Conservation (phyloP, 1,140 invertebrate species). For the Harlomillsia oculata region DNA sequence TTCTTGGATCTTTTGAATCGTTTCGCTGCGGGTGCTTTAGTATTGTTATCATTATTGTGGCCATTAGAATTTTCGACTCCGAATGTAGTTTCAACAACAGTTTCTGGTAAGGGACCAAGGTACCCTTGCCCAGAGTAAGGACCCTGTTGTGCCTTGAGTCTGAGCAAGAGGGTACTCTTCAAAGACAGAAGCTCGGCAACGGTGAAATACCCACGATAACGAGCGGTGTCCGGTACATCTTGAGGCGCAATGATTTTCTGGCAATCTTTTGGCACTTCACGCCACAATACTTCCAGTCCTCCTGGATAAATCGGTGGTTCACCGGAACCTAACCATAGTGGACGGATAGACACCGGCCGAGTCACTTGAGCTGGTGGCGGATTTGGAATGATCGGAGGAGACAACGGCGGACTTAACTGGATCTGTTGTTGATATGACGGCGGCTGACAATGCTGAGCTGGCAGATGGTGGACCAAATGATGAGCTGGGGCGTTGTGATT, state of each 20-base stretch:
- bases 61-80: no score
- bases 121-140: not conserved
- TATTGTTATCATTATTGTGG: not conserved
- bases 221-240: constrained; percentile 28
- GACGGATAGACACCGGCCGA: not conserved
- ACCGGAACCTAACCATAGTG: not conserved
- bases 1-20: not conserved
- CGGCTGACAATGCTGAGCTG: not conserved
- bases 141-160: not conserved
- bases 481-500: no score
- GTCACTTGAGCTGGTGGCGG: constrained; percentile 12
- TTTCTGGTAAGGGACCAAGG: not conserved
- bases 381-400: not conserved
- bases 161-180: constrained; percentile 7
- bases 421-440: not conserved
- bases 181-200: constrained; percentile 18
- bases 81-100: not conserved
- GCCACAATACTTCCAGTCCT: constrained; percentile 26
- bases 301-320: constrained; percentile 9
- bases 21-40: not conserved
- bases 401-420: not conserved
- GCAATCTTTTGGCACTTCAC: constrained; percentile 19
- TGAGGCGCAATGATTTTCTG: constrained; percentile 21
- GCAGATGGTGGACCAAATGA: no score
- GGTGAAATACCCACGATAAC: constrained; percentile 29